Evolutionary conservation across 1,140 invertebrate genomes (phyloP).

Genomic region (Steinernema feltiae): DNA sequence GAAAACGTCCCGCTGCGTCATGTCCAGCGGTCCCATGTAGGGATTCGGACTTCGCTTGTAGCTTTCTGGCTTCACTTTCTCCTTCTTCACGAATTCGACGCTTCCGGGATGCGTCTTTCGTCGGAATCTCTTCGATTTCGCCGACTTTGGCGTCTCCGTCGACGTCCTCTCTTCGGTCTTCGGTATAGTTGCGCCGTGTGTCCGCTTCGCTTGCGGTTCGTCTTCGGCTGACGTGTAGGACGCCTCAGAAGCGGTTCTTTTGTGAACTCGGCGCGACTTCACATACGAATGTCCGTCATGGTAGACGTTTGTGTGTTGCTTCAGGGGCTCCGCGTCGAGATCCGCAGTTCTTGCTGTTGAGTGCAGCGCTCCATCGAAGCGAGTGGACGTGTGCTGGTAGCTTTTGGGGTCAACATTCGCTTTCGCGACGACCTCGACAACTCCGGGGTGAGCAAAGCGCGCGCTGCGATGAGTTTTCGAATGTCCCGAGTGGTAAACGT

Average conservation of each 20-base stretch:
- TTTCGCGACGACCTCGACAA: background rate
- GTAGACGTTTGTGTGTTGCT: slow-evolving; percentile 17
- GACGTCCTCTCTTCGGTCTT: background rate
- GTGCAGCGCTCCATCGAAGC: slow-evolving; percentile 21
- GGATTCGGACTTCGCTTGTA: background rate
- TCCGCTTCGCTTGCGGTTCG: background rate
- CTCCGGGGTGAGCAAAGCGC: background rate
- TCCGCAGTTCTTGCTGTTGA: background rate
- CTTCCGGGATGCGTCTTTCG: background rate
- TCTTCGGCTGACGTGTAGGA: slow-evolving; percentile 14
- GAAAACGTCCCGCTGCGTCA: background rate
- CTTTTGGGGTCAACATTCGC: background rate
- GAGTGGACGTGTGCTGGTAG: background rate
- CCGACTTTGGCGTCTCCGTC: slow-evolving; percentile 13
- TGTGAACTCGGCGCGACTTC: background rate
- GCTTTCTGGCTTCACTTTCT: slow-evolving; percentile 16
- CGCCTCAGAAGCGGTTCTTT: slow-evolving; percentile 2
- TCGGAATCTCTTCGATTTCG: background rate
- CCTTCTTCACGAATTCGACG: background rate
- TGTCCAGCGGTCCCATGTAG: slow-evolving; percentile 21
- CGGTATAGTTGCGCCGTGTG: background rate
- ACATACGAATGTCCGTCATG: slow-evolving; percentile 1
- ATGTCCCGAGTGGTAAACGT: slow-evolving; percentile 1
- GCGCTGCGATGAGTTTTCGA: background rate
- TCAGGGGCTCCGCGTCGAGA: slow-evolving; percentile 1